Conservation (phyloP, 2,113 vertebrate genomes). For the Gnathonemus echidnorhynchus region DNA sequence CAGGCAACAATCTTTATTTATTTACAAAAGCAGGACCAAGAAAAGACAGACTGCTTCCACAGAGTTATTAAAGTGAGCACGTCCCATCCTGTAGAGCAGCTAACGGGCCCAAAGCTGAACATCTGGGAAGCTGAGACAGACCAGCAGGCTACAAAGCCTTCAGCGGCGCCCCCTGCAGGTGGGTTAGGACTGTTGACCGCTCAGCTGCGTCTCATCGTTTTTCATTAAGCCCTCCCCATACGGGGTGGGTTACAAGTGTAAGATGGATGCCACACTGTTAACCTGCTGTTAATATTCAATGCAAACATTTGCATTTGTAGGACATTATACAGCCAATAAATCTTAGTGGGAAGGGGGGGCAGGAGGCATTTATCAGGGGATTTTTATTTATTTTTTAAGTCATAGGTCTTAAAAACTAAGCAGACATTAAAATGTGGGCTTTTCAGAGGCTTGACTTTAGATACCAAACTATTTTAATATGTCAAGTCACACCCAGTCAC, state of each 20-base stretch:
- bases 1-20: slow-evolving; percentile 71
- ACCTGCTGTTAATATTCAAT: not conserved
- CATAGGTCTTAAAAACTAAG: not conserved
- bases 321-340: not conserved
- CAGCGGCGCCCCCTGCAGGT: not conserved
- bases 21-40: slow-evolving; percentile 49
- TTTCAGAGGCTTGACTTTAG: not conserved
- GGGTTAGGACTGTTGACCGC: not conserved
- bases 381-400: not conserved
- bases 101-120: slow-evolving; percentile 9
- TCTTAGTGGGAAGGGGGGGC: not conserved
- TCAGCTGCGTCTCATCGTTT: not conserved
- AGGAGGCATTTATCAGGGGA: not conserved
- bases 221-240: not conserved
- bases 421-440: not conserved
- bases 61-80: slow-evolving; percentile 64
- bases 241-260: not conserved
- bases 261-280: not conserved
- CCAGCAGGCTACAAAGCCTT: slow-evolving; percentile 54
- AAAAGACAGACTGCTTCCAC: slow-evolving; percentile 52
- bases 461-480: not conserved
- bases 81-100: slow-evolving; percentile 71
- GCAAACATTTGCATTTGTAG: not conserved
- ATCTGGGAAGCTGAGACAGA: slow-evolving; percentile 31
- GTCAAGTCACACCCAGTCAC: slow-evolving; percentile 27